These are phyloP conservation scores for Saiga tatarica DNA, from an alignment of 2,113 vertebrate species.

Conservation along the genomic window DNA sequence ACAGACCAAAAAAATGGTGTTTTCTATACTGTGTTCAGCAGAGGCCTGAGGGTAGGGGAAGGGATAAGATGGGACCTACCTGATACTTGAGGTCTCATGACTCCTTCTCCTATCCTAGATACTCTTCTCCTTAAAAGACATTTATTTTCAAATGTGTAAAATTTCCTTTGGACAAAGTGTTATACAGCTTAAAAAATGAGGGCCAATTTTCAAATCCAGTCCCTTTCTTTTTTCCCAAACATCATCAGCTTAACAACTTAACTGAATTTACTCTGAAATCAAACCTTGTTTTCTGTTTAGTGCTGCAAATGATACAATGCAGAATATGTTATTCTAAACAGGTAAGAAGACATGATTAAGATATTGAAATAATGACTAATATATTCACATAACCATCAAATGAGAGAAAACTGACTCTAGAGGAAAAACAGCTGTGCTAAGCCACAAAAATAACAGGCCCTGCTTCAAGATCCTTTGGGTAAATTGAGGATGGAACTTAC, in stretches of 20 bases:
- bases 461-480: not conserved
- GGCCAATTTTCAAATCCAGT: not conserved
- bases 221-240: not conserved
- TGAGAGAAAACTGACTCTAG: not conserved
- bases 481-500: not conserved
- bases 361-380: slow-evolving; percentile 49
- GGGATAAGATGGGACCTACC: not conserved
- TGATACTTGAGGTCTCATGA: not conserved
- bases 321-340: slow-evolving; percentile 40
- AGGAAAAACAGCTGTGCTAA: not conserved
- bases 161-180: not conserved
- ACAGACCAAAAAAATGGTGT: not conserved
- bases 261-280: slow-evolving; percentile 37
- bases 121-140: not conserved
- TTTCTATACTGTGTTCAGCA: not conserved
- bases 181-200: slow-evolving; percentile 14
- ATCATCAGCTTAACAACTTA: slow-evolving; percentile 2
- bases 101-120: not conserved
- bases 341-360: slow-evolving; percentile 33
- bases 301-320: slow-evolving; percentile 23
- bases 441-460: not conserved
- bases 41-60: not conserved
- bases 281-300: slow-evolving; percentile 26
- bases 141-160: not conserved
- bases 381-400: slow-evolving; percentile 20